Percentiles rank a stretch among this genome's conserved stretches.
These are phyloP conservation scores for Anarhynchus alexandrinus DNA, from an alignment of 2,113 vertebrate species.

Conservation along the genomic window DNA sequence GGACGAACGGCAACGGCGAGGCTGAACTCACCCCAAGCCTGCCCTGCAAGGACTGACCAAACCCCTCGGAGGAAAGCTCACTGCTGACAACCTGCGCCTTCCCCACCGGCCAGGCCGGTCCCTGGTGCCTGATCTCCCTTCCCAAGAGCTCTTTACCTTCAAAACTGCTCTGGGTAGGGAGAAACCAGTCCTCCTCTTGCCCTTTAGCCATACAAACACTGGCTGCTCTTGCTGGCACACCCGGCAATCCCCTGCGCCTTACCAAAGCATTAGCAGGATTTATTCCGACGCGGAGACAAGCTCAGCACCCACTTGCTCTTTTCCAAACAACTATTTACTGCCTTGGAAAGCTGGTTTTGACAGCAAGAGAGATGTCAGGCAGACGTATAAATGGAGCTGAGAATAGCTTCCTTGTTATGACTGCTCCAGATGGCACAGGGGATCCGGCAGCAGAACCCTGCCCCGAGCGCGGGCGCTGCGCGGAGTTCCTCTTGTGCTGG, in stretches of 20 bases:
- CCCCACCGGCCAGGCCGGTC: neutral
- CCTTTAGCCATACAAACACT: neutral
- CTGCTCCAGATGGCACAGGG: constrained; percentile 16
- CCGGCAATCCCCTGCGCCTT: neutral
- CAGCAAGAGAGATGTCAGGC: constrained; percentile 39
- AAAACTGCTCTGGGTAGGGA: neutral
- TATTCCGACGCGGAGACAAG: neutral
- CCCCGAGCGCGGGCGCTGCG: fast-evolving
- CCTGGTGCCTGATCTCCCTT: neutral
- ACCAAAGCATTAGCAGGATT: neutral
- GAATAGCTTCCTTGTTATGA: constrained; percentile 23
- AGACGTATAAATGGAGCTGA: neutral
- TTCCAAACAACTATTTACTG: constrained; percentile 49
- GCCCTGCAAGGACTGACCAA: neutral
- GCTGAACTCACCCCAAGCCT: neutral
- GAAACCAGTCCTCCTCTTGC: neutral
- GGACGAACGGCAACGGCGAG: neutral
- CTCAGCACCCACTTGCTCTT: constrained; percentile 50
- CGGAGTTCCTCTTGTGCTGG: neutral
- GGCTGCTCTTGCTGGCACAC: neutral
- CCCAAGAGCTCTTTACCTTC: neutral
- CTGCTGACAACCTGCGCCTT: neutral
- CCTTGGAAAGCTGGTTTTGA: constrained; percentile 30
- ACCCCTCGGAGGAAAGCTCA: neutral
- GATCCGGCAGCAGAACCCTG: neutral